These are phyloP conservation scores for Ophioninae sp. DNA, from an alignment of 2,888 invertebrate species.

Conservation along the genomic window DNA sequence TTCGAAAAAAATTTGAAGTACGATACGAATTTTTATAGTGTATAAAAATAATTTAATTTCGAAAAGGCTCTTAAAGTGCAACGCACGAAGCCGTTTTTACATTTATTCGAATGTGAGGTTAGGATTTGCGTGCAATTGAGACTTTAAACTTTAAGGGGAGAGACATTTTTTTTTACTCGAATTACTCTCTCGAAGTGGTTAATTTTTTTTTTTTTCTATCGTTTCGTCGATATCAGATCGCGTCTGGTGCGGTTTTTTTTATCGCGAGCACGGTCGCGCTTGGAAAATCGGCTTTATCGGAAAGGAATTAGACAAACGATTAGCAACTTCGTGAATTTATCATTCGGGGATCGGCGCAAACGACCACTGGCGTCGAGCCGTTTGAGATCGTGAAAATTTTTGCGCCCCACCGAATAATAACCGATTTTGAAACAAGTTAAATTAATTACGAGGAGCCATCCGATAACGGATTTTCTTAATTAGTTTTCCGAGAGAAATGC, in stretches of 20 bases:
- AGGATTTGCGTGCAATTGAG: too few species aligned
- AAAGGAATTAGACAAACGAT: not conserved
- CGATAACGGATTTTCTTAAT: constrained; percentile 16
- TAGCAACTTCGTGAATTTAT: not conserved
- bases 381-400: not conserved
- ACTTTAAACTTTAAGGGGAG: too few species aligned
- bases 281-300: not conserved
- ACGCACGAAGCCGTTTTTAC: too few species aligned
- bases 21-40: too few species aligned
- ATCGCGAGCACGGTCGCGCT: not conserved
- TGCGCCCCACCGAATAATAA: not conserved
- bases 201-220: too few species aligned
- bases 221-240: not conserved
- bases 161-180: too few species aligned
- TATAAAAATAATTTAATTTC: too few species aligned
- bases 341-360: not conserved
- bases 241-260: not conserved
- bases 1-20: too few species aligned
- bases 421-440: not conserved
- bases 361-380: not conserved
- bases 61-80: too few species aligned
- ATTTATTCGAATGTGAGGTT: too few species aligned
- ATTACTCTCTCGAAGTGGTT: too few species aligned
- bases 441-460: not conserved
- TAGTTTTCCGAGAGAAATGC: not conserved